Evolutionary conservation across 2,888 invertebrate genomes (phyloP).

Genomic region (Leucoptera coffeella): DNA sequence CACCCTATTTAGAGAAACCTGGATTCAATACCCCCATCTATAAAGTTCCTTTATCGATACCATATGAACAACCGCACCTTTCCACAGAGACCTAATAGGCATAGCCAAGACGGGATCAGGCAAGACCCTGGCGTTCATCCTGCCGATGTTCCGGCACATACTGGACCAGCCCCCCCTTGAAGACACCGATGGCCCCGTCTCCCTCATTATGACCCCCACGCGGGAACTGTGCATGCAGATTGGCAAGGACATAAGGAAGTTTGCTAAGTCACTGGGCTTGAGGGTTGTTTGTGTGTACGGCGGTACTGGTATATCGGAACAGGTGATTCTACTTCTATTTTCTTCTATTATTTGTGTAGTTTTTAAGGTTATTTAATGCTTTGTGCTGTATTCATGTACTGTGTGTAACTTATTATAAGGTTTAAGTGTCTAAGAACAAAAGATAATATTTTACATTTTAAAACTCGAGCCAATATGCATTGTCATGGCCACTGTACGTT

Average conservation of each 20-base stretch:
- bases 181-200: constrained; percentile 95
- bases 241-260: constrained; percentile 92
- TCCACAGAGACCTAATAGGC: constrained; percentile 79
- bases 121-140: constrained; percentile 94
- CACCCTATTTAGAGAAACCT: too few relatives aligned
- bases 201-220: constrained; percentile 97
- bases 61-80: background rate
- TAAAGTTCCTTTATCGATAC: too few relatives aligned
- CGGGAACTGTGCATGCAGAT: constrained; percentile 99
- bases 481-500: too few relatives aligned
- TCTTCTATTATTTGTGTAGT: background rate
- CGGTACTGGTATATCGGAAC: constrained; percentile 94
- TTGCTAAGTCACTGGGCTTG: constrained; percentile 80
- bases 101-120: constrained; percentile 99
- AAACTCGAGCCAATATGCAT: too few relatives aligned
- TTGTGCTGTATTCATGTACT: too few relatives aligned
- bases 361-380: background rate
- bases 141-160: constrained; percentile 96
- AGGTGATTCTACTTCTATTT: constrained; percentile 43
- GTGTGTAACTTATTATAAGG: too few relatives aligned
- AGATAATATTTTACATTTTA: too few relatives aligned
- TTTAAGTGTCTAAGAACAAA: too few relatives aligned
- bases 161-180: constrained; percentile 90
- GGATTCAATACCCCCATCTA: too few relatives aligned
- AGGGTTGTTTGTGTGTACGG: constrained; percentile 96